These are phyloP conservation scores for Zaprionus capensis DNA, from an alignment of 1,140 invertebrate species.

Conservation along the genomic window DNA sequence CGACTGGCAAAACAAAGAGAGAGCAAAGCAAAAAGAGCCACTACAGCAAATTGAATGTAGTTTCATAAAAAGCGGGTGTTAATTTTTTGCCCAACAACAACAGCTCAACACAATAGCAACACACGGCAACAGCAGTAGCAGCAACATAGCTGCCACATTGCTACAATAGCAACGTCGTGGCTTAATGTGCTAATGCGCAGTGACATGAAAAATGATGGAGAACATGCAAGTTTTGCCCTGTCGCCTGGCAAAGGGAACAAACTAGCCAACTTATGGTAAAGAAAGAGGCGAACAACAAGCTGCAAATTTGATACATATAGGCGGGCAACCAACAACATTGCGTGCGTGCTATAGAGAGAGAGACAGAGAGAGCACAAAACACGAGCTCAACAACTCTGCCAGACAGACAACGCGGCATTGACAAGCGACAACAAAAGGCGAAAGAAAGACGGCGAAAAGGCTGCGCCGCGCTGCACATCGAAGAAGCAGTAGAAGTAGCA, in stretches of 20 bases:
- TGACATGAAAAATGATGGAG: constrained; percentile 82
- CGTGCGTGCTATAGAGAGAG: neutral
- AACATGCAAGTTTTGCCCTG: constrained; percentile 56
- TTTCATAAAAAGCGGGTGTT: constrained; percentile 82
- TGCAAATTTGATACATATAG: constrained; percentile 57
- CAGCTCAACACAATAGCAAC: constrained; percentile 44
- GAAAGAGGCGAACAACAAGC: constrained; percentile 45
- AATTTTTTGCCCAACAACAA: constrained; percentile 64
- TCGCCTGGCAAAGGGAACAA: constrained; percentile 36
- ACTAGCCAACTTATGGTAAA: constrained; percentile 48
- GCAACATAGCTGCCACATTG: constrained; percentile 32
- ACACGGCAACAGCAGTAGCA: constrained; percentile 15
- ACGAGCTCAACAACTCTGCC: constrained; percentile 20
- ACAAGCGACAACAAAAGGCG: constrained; percentile 56
- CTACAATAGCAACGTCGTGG: constrained; percentile 41
- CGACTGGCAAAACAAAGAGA: constrained; percentile 18
- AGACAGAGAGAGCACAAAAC: constrained; percentile 26
- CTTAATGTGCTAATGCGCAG: constrained; percentile 79
- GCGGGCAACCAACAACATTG: constrained; percentile 17
- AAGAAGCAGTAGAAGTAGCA: constrained; percentile 36
- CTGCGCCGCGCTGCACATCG: constrained; percentile 56
- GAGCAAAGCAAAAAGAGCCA: constrained; percentile 36
- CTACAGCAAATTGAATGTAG: constrained; percentile 82
- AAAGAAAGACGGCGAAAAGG: constrained; percentile 29
- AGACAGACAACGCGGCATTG: constrained; percentile 48